Conservation (phyloP, 2,888 invertebrate species). For the Plagodis dolabraria region DNA sequence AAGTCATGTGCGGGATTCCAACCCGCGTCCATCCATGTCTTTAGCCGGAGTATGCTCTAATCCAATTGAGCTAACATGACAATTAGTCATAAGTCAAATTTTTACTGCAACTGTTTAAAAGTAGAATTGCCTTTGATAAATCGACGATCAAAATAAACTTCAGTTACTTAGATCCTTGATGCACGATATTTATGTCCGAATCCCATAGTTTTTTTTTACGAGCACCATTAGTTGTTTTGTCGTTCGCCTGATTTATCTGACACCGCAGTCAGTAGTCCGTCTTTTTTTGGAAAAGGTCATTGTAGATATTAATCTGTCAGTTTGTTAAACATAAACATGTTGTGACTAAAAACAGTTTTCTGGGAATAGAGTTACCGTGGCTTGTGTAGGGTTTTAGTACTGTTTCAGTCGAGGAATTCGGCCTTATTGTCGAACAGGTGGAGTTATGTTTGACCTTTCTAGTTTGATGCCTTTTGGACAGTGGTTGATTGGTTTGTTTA, state of each 20-base stretch:
- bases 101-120: no score
- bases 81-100: no score
- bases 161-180: background rate
- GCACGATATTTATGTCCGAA: no score
- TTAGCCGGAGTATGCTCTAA: no score
- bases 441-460: conserved; percentile 12
- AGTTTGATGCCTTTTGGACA: conserved; percentile 2
- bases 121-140: background rate
- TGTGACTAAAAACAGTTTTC: conserved; percentile 24
- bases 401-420: conserved; percentile 18
- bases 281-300: conserved; percentile 37
- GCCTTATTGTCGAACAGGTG: conserved; percentile 16
- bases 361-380: conserved; percentile 18
- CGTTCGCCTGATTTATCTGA: conserved; percentile 37
- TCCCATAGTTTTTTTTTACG: no score
- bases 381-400: conserved; percentile 19
- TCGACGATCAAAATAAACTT: conserved; percentile 17
- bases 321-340: conserved; percentile 19
- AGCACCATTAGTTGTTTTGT: conserved; percentile 28
- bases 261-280: conserved; percentile 21
- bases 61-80: no score
- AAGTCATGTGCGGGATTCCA: no score
- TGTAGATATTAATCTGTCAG: conserved; percentile 25
- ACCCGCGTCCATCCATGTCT: no score
- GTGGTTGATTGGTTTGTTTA: background rate